Base-by-base conservation (phyloP, 2,113 vertebrate genomes). In the Amazona guildingii region DNA sequence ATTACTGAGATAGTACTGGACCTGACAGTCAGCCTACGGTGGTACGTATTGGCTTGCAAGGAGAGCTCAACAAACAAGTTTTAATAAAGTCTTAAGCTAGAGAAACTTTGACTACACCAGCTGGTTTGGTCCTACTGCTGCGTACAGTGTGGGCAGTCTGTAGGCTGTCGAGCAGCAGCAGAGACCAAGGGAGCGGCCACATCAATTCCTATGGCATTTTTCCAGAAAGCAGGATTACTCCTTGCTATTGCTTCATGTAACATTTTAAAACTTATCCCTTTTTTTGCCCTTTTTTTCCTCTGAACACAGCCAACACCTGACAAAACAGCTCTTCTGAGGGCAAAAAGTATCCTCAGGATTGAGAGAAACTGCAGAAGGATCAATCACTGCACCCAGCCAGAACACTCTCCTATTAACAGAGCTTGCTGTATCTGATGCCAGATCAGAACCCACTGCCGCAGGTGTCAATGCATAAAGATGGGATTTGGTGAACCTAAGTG, bases 1-100 rank as follows among this genome's bases (percentile, higher is more conserved):
- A 95, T 94, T 92, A 91, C 88, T 28, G 48, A 94, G 94, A 96
- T 92, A 64, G 43, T 90, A 95, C 86, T 88, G 0, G 90, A 82
- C 69, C 70, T 90, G 94, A 72, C 86, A 86, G 78, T 52, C 93
- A 76, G 85, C 0, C 0, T 1, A 3, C n/a, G 15, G 16, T 23
- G 39, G 51, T 61, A 88, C 3, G 0, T n/a, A 37, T 2, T 66
- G 80, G 77, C 41, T 78, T 61, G 69, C 86, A 82, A 94, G 94
- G 73, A 91, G 73, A 84, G 77, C 35, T 35, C 44, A 74, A 64
- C 17, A 79, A 84, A 91, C 48, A 25, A 52, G 75, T 86, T 87
- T 44, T 5, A 93, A 84, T 59, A 66, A 82, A 91, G 91, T 28
- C 75, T 90, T 23, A 88, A 76, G 62, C n/a, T 41, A 44, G 62